Base-by-base conservation (phyloP, 2,888 invertebrate genomes). In the Chalcosyrphus nemorum region DNA sequence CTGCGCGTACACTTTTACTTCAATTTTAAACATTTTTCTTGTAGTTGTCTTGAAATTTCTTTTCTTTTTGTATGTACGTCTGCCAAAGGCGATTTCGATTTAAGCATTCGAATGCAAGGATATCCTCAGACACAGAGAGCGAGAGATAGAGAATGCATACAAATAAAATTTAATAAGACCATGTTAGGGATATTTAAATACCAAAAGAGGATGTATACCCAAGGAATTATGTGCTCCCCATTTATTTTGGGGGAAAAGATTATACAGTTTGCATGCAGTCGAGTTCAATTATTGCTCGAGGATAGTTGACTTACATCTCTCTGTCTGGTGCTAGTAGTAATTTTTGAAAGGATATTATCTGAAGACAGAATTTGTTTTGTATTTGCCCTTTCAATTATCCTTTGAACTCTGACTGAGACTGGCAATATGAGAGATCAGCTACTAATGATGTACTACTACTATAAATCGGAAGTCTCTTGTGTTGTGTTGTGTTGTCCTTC, bases 51-150 rank as follows among this genome's bases (percentile, higher is more conserved):
- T 59, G 35, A 29, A 52, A 52, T 29, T 3, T 29, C 11, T 65
- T 66, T 65, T 65, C 24, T 35, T 59, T 43, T 50, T 52, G 45
- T 59, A 77, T 24, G 59, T 71, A 50, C 70, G 66, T 77, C 54
- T 82, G 77, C 81, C 77, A 72, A 61, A 66, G 81, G 71, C 81
- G 50, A 77, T 77, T 82, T 47, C 54, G 71, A 81, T 66, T 61
- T 43, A 76, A 81, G 65, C 65, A 72, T 65, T 65, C 71, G 27
- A 54, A 38, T 71, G 76, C 50, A 61, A 19, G 41, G 7, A 32
- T 61, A 32, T 52, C 71, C 50, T 29, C 19, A 43, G 15, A 29
- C 13, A 24, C 15, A 1, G 3, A 15, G 17, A 19, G 59, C n/a
- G 47, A 24, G 3, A 24, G 24, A 24, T 15, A 19, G 27, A n/a